Evolutionary conservation across 2,113 vertebrate species (phyloP).

Genomic region (Andinoacara biseriatus): DNA sequence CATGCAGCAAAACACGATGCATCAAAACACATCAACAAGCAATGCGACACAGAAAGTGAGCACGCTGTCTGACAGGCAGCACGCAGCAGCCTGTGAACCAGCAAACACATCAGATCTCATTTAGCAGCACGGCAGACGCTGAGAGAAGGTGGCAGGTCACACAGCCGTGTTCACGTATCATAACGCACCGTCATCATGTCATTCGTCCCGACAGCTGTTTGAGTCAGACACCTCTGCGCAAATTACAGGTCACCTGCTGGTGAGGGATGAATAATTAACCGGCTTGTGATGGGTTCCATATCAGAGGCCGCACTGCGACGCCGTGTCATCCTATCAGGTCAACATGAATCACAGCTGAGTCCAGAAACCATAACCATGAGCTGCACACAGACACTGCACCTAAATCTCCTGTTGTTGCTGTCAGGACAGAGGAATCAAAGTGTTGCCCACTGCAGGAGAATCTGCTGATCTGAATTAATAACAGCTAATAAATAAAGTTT

Average conservation of each 20-base stretch:
- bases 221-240: background rate
- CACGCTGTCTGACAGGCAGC: background rate
- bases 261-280: background rate
- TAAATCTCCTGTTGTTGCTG: background rate
- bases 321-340: background rate
- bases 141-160: background rate
- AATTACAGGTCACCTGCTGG: conserved; percentile 5
- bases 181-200: background rate
- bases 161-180: background rate
- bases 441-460: background rate
- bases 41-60: background rate
- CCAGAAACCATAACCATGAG: background rate
- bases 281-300: background rate
- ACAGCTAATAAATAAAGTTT: background rate
- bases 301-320: background rate
- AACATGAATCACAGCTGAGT: background rate
- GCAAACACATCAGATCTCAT: background rate
- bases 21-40: background rate
- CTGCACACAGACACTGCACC: background rate
- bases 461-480: background rate
- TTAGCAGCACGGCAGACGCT: background rate
- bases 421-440: background rate
- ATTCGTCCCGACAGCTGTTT: background rate
- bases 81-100: background rate
- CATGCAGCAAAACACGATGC: background rate